These are phyloP conservation scores for Alca torda DNA, from an alignment of 2,797 vertebrate genomes.

Conservation along the genomic window DNA sequence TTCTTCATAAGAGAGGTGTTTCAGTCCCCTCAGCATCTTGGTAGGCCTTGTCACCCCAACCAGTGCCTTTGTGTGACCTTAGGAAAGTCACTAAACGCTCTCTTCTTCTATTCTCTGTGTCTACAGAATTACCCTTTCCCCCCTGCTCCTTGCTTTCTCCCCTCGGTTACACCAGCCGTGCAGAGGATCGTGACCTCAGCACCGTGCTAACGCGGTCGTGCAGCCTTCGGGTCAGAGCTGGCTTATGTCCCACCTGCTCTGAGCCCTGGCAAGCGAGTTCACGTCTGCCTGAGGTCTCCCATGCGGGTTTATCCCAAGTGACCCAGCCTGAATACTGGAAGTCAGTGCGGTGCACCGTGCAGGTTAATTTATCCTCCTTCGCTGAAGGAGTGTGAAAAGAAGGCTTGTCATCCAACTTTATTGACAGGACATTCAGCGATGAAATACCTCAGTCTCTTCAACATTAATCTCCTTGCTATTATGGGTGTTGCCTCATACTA, in stretches of 20 bases:
- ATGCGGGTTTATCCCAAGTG: background rate
- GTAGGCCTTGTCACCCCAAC: background rate
- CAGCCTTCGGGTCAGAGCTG: background rate
- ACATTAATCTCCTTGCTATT: background rate
- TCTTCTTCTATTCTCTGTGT: background rate
- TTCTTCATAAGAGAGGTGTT: too few relatives aligned
- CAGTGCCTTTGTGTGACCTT: background rate
- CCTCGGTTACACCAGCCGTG: background rate
- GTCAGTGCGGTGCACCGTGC: rapidly evolving
- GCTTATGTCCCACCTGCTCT: background rate
- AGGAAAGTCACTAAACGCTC: background rate
- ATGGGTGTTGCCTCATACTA: background rate
- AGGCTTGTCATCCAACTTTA: background rate
- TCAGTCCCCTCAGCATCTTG: too few relatives aligned
- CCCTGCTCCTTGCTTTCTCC: background rate
- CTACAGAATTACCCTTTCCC: background rate
- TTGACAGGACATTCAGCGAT: background rate
- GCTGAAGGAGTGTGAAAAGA: background rate
- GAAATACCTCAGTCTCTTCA: background rate
- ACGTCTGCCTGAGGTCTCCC: rapidly evolving
- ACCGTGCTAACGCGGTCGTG: rapidly evolving
- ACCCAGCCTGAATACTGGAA: background rate
- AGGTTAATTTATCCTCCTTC: background rate
- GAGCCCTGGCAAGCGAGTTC: background rate
- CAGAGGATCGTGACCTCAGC: background rate